Base-by-base conservation (phyloP, 35 echinoderm and acorn worm genomes). In the Anneissia japonica region DNA sequence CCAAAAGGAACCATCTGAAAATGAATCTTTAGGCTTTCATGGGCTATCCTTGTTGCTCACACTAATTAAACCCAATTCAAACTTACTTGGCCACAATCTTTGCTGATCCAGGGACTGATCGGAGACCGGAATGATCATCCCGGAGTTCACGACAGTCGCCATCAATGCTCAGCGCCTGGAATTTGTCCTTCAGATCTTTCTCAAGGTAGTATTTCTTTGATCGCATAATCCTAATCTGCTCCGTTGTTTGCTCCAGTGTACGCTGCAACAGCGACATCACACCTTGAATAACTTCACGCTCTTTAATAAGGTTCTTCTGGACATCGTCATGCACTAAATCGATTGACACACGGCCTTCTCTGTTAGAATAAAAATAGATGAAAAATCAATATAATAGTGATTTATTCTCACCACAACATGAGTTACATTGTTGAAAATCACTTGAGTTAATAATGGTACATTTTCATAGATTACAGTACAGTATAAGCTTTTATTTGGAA, bases 71-170 rank as follows among this genome's bases (percentile, higher is more conserved):
- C n/a, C n/a, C n/a, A n/a, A n/a, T n/a, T n/a, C n/a, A n/a, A n/a
- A 91, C 92, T 86, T 86, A 99, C 96, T 99, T 99, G 79, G 92
- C 93, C 84, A 92, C 96, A 84, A 99, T 99, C 86, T 94, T 99
- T 3, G 96, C 96, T 38, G 87, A 89, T 46, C 86, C 86, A 9
- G 74, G 81, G 76, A 89, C 94, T 83, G 86, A 88, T 10, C 34
- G 76, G 39, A 99, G 36, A 32, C 74, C 79, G 29, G 96, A 87
- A 64, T 93, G 88, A 77, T 99, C 89, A 76, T 99, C 96, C n/a
- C 92, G 76, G 28, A 93, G 86, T 26, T 99, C 87, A 23, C 91
- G 73, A 55, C 96, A 99, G 55, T 91, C 90, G 75, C 94, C 86
- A 77, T 99, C 96, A 14, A 99, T 93, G 83, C 83, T 85, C 83